Evolutionary conservation across 2,113 vertebrate species (phyloP).

Genomic region (human (Homo sapiens)): GRCh38 chr11:125621001-125621500

Average conservation of each 20-base stretch:
- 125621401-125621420: slow-evolving; percentile 6
- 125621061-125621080: slow-evolving; percentile 75
- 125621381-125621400: slow-evolving; percentile 8
- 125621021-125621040: slow-evolving; percentile 84
- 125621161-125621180: not conserved
- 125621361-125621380: not conserved
- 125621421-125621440: slow-evolving; percentile 36
- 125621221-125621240: slow-evolving; percentile 15
- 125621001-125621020: slow-evolving; percentile 82
- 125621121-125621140: slow-evolving; percentile 6
- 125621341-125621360: not conserved
- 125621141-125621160: not conserved
- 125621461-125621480: not conserved
- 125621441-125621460: slow-evolving; percentile 43
- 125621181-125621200: slow-evolving; percentile 47
- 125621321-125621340: slow-evolving; percentile 61
- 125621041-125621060: slow-evolving; percentile 78
- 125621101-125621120: slow-evolving; percentile 40
- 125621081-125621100: slow-evolving; percentile 53
- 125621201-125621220: slow-evolving; percentile 39
- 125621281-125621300: slow-evolving; percentile 45
- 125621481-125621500: not conserved
- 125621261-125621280: slow-evolving; percentile 48
- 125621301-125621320: slow-evolving; percentile 60
- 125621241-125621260: slow-evolving; percentile 51